Evolutionary conservation across 2,797 vertebrate species (phyloP).

Genomic region (Peromyscus attwateri): DNA sequence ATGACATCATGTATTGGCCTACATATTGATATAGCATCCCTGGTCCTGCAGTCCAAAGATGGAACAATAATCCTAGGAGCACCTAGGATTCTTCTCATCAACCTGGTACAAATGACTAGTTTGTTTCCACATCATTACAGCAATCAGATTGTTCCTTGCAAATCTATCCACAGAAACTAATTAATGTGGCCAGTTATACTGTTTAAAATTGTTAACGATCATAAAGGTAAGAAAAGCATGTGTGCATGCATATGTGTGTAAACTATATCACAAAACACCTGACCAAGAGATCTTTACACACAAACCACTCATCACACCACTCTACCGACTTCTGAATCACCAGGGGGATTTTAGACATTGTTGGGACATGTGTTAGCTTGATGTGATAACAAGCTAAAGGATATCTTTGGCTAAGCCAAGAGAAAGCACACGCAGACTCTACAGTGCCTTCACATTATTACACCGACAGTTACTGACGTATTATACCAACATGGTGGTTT

Average conservation of each 20-base stretch:
- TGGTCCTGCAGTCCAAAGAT: background rate
- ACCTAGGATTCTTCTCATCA: background rate
- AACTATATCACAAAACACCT: background rate
- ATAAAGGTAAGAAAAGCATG: background rate
- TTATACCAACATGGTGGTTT: too few species aligned
- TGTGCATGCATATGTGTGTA: background rate
- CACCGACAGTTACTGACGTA: background rate
- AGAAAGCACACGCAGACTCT: background rate
- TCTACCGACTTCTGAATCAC: conserved; percentile 2
- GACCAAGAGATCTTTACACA: background rate
- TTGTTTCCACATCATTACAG: background rate
- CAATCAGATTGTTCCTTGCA: background rate
- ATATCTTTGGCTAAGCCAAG: background rate
- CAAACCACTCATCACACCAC: background rate
- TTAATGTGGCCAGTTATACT: background rate
- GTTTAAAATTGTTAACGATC: background rate
- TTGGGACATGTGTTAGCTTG: background rate
- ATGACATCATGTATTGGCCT: background rate
- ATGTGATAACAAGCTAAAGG: background rate
- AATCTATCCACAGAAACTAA: background rate
- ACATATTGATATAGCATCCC: background rate
- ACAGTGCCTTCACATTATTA: background rate
- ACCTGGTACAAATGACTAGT: background rate
- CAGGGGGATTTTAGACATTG: background rate
- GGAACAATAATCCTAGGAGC: background rate